Percentiles rank a stretch among this genome's conserved stretches.
phyloP scores from a whole-genome alignment of 2,797 vertebrate genomes.

The Oophaga sylvatica region DNA sequence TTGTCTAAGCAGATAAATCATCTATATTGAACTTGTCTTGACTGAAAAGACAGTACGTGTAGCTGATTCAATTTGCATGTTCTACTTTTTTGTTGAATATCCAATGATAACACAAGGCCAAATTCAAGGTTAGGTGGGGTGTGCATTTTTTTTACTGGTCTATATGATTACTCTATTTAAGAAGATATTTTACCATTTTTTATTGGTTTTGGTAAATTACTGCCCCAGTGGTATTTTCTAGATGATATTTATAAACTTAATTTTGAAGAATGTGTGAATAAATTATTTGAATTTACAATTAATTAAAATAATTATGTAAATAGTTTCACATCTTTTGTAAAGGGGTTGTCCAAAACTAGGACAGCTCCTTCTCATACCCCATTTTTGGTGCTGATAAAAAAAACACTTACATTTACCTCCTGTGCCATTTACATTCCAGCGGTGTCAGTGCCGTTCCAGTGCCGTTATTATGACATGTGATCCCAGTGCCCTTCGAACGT shows the following conservation, averaged over 20 bases:
- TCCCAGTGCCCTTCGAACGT: no score
- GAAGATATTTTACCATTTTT: no score
- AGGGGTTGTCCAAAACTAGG: background rate
- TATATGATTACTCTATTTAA: background rate
- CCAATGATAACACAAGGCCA: conserved; percentile 73
- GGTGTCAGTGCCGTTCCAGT: no score
- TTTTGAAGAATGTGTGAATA: background rate
- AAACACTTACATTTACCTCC: no score
- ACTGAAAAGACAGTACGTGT: conserved; percentile 74
- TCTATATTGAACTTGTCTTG: conserved; percentile 81
- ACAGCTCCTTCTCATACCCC: no score
- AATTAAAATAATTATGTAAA: background rate
- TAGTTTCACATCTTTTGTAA: background rate
- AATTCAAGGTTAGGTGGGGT: conserved; percentile 75
- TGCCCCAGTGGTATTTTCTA: background rate
- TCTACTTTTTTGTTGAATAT: conserved; percentile 66
- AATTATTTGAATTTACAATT: background rate
- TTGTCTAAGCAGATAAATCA: conserved; percentile 87
- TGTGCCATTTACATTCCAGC: no score
- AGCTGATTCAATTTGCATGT: conserved; percentile 83
- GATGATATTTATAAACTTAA: no score
- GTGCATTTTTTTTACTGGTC: conserved; percentile 69
- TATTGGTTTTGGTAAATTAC: background rate
- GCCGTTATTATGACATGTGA: no score
- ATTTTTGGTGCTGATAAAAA: no score